Evolutionary conservation across 2,888 invertebrate genomes (phyloP), one percentile per base, ranked within the genome.

Genomic region (Imbricaverruca yamaguchii): DNA sequence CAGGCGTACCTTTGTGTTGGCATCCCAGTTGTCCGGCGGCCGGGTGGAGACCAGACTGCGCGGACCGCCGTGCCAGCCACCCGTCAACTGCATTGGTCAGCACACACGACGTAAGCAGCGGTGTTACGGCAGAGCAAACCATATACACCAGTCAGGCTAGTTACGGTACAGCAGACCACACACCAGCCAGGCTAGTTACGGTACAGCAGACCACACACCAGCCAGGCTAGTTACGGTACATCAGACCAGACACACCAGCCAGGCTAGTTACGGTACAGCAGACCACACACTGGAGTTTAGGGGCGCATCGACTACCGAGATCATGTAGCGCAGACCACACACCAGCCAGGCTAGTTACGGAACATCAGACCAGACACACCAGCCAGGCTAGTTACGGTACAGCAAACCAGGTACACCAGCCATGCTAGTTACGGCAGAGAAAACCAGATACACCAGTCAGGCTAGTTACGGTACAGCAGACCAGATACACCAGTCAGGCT

Each of bases 261-360:
- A 39, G 39, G 39, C 39, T 4, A 4, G 39, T 39, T 39, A 39
- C 39, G 39, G 39, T 39, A 39, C 39, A 39, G 39, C 39, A 39
- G 39, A 39, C 39, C 39, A n/a, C n/a, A n/a, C n/a, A n/a, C n/a
- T n/a, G n/a, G n/a, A n/a, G n/a, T n/a, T n/a, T n/a, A n/a, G n/a
- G n/a, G n/a, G n/a, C n/a, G n/a, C n/a, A n/a, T n/a, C n/a, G n/a
- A n/a, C n/a, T n/a, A n/a, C n/a, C n/a, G n/a, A n/a, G n/a, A n/a
- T n/a, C n/a, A n/a, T n/a, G n/a, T n/a, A n/a, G n/a, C n/a, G 4
- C 39, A 9, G 12, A 23, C 23, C 12, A 67, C 10, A 67, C 23
- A 39, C 53, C 39, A 25, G 39, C 21, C 56, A 87, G 21, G 11
- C 25, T 21, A 13, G 9, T 55, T 2, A 3, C 25, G 56, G 53